These are phyloP conservation scores for Athalia cordata DNA, from an alignment of 2,888 invertebrate genomes.

Conservation along the genomic window DNA sequence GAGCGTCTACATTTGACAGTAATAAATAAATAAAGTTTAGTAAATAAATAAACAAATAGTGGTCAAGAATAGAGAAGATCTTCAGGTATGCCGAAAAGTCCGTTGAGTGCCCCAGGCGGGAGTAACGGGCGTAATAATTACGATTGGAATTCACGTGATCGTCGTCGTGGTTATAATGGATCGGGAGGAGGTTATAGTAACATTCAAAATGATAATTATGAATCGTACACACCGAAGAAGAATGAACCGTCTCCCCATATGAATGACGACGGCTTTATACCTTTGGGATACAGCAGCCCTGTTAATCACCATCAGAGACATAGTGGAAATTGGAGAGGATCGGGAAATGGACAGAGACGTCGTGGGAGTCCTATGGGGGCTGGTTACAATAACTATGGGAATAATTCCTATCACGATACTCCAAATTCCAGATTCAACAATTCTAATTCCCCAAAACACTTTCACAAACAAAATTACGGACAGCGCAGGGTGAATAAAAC, in stretches of 20 bases:
- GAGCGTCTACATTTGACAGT: neutral
- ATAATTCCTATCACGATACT: constrained; percentile 53
- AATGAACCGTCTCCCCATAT: constrained; percentile 11
- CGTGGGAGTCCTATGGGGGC: constrained; percentile 3
- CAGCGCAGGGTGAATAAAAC: constrained; percentile 43
- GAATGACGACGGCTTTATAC: constrained; percentile 43
- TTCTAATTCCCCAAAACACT: constrained; percentile 51
- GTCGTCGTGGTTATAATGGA: neutral
- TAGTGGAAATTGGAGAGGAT: constrained; percentile 52
- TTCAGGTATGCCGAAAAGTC: constrained; percentile 61
- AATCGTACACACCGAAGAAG: neutral
- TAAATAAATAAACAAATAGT: constrained; percentile 26
- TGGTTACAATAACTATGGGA: constrained; percentile 47
- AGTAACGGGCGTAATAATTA: constrained; percentile 18
- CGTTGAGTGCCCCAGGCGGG: constrained; percentile 60
- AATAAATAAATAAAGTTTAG: constrained; percentile 19
- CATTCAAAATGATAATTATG: neutral
- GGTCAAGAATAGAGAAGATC: neutral
- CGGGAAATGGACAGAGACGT: constrained; percentile 42
- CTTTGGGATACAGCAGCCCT: constrained; percentile 44
- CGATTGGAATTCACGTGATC: constrained; percentile 2
- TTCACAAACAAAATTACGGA: constrained; percentile 50
- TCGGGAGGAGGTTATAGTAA: constrained; percentile 29
- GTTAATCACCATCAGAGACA: constrained; percentile 14
- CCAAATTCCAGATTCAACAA: constrained; percentile 55